Evolutionary conservation across 2,113 vertebrate genomes (phyloP).

Genomic region (Rhombomys opimus): DNA sequence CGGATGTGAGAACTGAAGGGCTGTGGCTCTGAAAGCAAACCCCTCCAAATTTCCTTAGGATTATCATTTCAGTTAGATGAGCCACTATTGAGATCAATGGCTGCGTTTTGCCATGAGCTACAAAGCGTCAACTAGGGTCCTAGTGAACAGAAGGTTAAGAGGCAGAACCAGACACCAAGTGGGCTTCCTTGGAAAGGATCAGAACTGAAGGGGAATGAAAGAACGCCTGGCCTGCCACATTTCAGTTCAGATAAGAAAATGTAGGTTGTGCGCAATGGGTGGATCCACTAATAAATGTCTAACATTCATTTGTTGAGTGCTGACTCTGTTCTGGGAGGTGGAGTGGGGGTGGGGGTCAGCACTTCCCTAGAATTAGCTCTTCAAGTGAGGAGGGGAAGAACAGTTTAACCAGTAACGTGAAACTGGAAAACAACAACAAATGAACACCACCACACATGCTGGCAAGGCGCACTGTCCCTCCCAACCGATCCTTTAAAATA

Average conservation of each 20-base stretch:
- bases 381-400: neutral
- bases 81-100: neutral
- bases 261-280: neutral
- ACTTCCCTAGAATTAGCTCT: neutral
- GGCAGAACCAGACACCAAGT: neutral
- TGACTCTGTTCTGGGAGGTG: neutral
- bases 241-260: conserved; percentile 10
- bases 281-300: neutral
- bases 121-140: neutral
- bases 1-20: neutral
- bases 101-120: neutral
- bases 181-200: neutral
- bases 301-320: neutral
- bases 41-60: neutral
- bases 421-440: neutral
- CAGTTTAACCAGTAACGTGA: neutral
- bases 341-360: neutral
- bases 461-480: neutral
- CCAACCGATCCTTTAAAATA: neutral
- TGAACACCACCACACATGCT: neutral
- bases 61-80: neutral
- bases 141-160: neutral
- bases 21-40: neutral
- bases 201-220: neutral
- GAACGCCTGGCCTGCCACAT: neutral